Evolutionary conservation across 2,797 vertebrate genomes (phyloP).

Genomic region (Macroramphosus scolopax): DNA sequence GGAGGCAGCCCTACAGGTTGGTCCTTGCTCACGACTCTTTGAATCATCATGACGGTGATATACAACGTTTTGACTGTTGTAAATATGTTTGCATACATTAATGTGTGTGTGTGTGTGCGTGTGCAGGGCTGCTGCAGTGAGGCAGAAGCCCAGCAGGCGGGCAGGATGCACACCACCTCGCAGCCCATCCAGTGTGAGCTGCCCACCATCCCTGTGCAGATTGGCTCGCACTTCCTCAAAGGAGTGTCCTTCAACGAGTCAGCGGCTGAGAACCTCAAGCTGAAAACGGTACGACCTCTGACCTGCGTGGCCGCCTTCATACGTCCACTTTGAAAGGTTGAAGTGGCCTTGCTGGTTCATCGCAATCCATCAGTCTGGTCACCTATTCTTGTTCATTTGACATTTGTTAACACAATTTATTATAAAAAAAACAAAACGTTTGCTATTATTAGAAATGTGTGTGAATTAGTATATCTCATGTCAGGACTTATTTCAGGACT

Average conservation of each 20-base stretch:
- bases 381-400: no score
- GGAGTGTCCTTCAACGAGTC: conserved; percentile 98
- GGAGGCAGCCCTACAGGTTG: conserved; percentile 92
- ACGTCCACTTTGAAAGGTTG: no score
- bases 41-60: not conserved
- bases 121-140: conserved; percentile 91
- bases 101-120: conserved; percentile 19
- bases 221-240: conserved; percentile 94
- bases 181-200: conserved; percentile 98
- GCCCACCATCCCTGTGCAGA: conserved; percentile 95
- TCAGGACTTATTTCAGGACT: not conserved
- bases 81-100: conserved; percentile 7
- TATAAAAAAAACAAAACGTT: no score
- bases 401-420: not conserved
- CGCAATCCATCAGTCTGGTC: no score
- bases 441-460: no score
- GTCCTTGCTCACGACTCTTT: conserved; percentile 12
- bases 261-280: conserved; percentile 93
- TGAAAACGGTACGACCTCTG: conserved; percentile 87
- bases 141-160: conserved; percentile 95
- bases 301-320: not conserved
- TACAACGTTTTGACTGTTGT: no score
- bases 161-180: conserved; percentile 91
- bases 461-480: no score
- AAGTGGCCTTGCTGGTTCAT: no score